phyloP scores from a whole-genome alignment of 2,113 vertebrate species.

The Lipophrys pholis region DNA sequence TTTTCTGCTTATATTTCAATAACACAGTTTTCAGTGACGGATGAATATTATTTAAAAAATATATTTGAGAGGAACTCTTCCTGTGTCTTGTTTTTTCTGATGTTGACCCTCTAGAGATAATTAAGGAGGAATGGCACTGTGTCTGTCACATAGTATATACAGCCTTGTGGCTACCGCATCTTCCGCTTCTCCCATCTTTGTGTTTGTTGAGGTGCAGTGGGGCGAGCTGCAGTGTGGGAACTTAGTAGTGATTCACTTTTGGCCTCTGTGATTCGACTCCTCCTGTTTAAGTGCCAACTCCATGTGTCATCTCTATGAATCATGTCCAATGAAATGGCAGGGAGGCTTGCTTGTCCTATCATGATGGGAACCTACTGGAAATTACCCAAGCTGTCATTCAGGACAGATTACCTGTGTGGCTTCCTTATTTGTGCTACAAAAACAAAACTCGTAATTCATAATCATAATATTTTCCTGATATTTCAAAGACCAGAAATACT shows the following conservation, averaged over 20 bases:
- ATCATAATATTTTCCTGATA: too few species aligned
- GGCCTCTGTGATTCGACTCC: not conserved
- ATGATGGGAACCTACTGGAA: not conserved
- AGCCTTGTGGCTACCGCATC: slow-evolving; percentile 28
- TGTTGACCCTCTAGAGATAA: slow-evolving; percentile 18
- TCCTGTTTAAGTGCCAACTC: not conserved
- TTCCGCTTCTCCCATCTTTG: slow-evolving; percentile 36
- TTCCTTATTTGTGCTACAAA: not conserved
- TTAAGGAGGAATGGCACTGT: slow-evolving; percentile 33
- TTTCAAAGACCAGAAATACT: too few species aligned
- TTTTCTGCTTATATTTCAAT: too few species aligned
- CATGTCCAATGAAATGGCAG: slow-evolving; percentile 16
- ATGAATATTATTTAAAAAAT: too few species aligned
- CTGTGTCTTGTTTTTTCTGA: slow-evolving; percentile 9
- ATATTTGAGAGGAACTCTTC: slow-evolving; percentile 4
- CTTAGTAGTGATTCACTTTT: not conserved
- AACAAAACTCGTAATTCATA: not conserved
- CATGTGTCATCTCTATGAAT: slow-evolving; percentile 33
- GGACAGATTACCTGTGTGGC: not conserved
- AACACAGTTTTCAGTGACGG: too few species aligned
- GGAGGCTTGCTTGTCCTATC: not conserved
- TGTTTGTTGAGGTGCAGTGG: slow-evolving; percentile 22
- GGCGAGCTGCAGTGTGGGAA: slow-evolving; percentile 35
- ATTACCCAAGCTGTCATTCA: slow-evolving; percentile 3
- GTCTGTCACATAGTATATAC: slow-evolving; percentile 12